A percentile compares a stretch with the other conserved stretches of the same genome.
Conservation (phyloP, 2,113 vertebrate genomes). For the Zeus faber region DNA sequence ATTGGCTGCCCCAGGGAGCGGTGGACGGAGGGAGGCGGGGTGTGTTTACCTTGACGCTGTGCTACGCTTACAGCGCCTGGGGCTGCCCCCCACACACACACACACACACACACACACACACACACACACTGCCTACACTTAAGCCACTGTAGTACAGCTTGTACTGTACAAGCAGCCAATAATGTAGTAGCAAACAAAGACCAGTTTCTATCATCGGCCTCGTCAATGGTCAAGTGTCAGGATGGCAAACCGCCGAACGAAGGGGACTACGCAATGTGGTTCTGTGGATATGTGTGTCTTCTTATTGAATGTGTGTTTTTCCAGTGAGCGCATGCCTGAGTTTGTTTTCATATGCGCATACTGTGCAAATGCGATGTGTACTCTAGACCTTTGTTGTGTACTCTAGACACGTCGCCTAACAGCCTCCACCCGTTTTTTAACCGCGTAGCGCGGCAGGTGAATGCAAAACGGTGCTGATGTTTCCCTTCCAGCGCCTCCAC, state of each 20-base stretch:
- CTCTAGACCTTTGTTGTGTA: slow-evolving; percentile 8
- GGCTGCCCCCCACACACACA: slow-evolving; percentile 25
- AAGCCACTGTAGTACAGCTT: slow-evolving; percentile 45
- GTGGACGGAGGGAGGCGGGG: slow-evolving; percentile 39
- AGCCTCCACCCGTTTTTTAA: background rate
- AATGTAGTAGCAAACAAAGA: slow-evolving; percentile 52
- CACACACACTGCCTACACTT: slow-evolving; percentile 37
- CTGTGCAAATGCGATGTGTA: slow-evolving; percentile 22
- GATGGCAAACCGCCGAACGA: slow-evolving; percentile 17
- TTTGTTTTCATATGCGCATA: background rate
- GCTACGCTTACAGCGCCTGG: no score
- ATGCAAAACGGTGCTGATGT: slow-evolving; percentile 30
- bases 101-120: slow-evolving; percentile 25
- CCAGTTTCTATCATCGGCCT: slow-evolving; percentile 44
- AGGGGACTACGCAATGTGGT: slow-evolving; percentile 26
- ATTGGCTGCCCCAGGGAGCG: slow-evolving; percentile 13
- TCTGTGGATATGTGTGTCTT: slow-evolving; percentile 1
- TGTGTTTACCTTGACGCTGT: slow-evolving; percentile 52
- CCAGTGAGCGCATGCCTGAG: slow-evolving; percentile 1
- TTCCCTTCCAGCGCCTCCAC: slow-evolving; percentile 35
- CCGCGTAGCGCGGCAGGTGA: slow-evolving; percentile 36
- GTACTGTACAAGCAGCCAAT: slow-evolving; percentile 32
- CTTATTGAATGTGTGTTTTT: slow-evolving; percentile 8
- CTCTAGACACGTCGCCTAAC: background rate
- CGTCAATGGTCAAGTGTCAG: slow-evolving; percentile 37